These are phyloP conservation scores for Aleiodes sp. DNA, from an alignment of 1,140 invertebrate genomes.

Conservation along the genomic window DNA sequence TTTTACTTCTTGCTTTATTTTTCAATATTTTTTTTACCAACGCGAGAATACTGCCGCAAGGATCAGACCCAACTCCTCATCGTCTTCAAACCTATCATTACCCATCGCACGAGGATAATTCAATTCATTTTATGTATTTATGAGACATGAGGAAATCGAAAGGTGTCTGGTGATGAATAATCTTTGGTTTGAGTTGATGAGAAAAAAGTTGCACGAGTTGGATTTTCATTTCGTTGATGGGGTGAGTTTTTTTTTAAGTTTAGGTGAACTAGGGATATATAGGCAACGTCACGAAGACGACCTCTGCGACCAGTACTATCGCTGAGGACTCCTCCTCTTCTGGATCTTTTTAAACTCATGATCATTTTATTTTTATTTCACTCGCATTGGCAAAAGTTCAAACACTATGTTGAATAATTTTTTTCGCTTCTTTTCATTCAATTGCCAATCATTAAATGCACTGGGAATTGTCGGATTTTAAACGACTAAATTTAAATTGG, in stretches of 20 bases:
- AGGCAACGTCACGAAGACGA: too few relatives aligned
- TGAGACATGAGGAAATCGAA: conserved; percentile 26
- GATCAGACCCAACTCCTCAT: neutral
- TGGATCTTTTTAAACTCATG: conserved; percentile 29
- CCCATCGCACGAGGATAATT: conserved; percentile 39
- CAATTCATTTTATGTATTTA: conserved; percentile 48
- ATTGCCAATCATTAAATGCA: too few relatives aligned
- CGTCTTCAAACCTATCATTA: conserved; percentile 42
- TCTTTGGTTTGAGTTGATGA: neutral
- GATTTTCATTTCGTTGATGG: neutral
- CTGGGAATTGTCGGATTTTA: too few relatives aligned
- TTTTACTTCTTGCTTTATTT: neutral
- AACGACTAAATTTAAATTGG: neutral
- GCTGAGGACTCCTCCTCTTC: conserved; percentile 34
- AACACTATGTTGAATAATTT: neutral
- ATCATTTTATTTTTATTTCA: conserved; percentile 23
- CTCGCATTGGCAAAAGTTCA: neutral
- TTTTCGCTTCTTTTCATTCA: too few relatives aligned
- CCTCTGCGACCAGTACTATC: neutral
- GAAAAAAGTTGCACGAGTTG: neutral
- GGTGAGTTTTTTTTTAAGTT: neutral
- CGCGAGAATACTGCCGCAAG: too few relatives aligned
- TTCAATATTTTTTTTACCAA: too few relatives aligned
- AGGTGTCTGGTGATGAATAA: neutral
- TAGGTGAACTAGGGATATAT: too few relatives aligned